Percentiles rank a stretch among this genome's conserved stretches.
These are phyloP conservation scores for Nematolebias whitei DNA, from an alignment of 2,113 vertebrate species.

Conservation along the genomic window DNA sequence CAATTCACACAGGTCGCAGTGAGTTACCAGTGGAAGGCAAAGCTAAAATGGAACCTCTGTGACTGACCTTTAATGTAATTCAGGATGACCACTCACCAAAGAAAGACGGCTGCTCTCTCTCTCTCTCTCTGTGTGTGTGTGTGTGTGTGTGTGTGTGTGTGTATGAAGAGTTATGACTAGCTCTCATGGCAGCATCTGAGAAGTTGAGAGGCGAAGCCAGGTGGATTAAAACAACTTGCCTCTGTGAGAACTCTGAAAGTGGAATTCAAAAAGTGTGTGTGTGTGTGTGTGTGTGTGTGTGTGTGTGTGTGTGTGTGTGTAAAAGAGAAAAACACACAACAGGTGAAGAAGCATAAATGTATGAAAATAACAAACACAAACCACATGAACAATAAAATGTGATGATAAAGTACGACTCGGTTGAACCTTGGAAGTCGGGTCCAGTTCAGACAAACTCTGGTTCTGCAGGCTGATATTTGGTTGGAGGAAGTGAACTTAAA, in stretches of 20 bases:
- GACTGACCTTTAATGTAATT: constrained; percentile 73
- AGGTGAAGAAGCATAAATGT: constrained; percentile 18
- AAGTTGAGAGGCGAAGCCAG: constrained; percentile 69
- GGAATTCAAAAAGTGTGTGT: constrained; percentile 21
- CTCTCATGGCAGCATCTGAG: constrained; percentile 58
- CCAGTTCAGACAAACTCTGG: constrained; percentile 4
- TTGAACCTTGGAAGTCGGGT: constrained; percentile 10
- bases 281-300: neutral
- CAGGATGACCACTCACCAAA: constrained; percentile 54
- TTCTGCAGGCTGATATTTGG: neutral
- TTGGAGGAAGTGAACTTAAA: constrained; percentile 12
- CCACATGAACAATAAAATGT: neutral
- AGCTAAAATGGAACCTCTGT: constrained; percentile 67
- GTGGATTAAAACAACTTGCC: constrained; percentile 64
- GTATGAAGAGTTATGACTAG: constrained; percentile 33
- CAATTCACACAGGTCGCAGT: constrained; percentile 60
- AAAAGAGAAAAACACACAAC: neutral
- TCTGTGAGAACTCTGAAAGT: constrained; percentile 74
- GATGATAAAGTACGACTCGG: constrained; percentile 29
- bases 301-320: neutral
- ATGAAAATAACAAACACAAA: constrained; percentile 25
- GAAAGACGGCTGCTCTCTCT: constrained; percentile 50
- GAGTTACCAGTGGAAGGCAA: constrained; percentile 39
- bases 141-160: constrained; percentile 20
- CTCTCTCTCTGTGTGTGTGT: neutral